Evolutionary conservation across 2,888 invertebrate species (phyloP), one percentile per base, ranked within the genome.

Genomic region (Brassicogethes aeneus): DNA sequence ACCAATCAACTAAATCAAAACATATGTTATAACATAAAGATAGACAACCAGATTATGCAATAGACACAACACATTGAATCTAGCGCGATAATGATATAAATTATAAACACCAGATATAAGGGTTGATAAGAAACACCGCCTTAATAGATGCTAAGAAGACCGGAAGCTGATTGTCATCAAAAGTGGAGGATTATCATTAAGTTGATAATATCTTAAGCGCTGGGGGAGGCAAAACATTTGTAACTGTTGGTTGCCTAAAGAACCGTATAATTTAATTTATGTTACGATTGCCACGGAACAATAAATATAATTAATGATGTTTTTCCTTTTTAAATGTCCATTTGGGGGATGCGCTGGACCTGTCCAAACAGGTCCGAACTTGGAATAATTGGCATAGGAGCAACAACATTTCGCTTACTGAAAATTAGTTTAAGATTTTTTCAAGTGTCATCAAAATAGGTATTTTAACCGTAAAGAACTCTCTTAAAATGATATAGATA

Each of bases 161-260:
- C 50, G 48, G 50, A 48, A 48, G 42, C 37, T 45, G 50, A 50
- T 48, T 48, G 43, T 48, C 48, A 50, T 48, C 48, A 36, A 41
- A 37, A 44, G 42, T 36, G 34, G 41, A 35, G 48, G 42, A 44
- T 50, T 46, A 50, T 50, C 50, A 50, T 46, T 50, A 48, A 39
- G 36, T 37, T 37, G 50, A 50, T 47, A 46, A 42, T 32, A 48
- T 50, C 48, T 45, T 29, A 15, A 8, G 12, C 16, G 44, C 42
- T 40, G 40, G 36, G 46, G 44, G 42, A 36, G 33, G 29, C n/a
- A 41, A 41, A 40, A 40, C 35, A 40, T 42, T 45, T 34, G 38
- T 37, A 23, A 37, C 31, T 38, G 40, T 38, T 43, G 16, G 41
- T 7, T 39, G 40, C 17, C 33, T 40, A 42, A 39, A 40, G 40